phyloP scores from a whole-genome alignment of 1,140 invertebrate genomes.

The Phthorimaea operculella region DNA sequence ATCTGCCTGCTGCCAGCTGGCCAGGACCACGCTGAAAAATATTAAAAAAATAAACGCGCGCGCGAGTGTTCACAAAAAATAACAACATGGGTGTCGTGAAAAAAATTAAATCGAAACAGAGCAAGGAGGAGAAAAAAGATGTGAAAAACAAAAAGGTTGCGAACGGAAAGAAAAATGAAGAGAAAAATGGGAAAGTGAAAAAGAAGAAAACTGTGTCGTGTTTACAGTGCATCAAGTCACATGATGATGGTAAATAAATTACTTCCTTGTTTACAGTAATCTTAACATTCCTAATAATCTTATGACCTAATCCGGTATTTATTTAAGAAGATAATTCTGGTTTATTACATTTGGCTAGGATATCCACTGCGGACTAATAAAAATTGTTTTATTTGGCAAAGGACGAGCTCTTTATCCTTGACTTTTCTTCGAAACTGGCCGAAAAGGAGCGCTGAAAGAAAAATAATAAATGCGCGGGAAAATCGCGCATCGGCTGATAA shows the following conservation, averaged over 20 bases:
- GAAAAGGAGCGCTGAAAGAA: no score
- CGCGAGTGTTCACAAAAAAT: slow-evolving; percentile 15
- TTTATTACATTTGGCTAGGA: no score
- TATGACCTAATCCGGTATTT: not conserved
- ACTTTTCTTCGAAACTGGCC: no score
- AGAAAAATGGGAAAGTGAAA: slow-evolving; percentile 52
- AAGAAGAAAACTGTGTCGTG: slow-evolving; percentile 64
- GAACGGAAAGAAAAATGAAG: slow-evolving; percentile 47
- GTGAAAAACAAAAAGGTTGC: slow-evolving; percentile 30
- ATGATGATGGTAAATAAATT: slow-evolving; percentile 49
- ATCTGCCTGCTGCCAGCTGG: slow-evolving; percentile 20
- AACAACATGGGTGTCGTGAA: slow-evolving; percentile 61
- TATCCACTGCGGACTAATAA: no score
- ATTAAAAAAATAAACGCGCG: slow-evolving; percentile 30
- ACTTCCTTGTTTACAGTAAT: not conserved
- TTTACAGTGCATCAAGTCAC: slow-evolving; percentile 62
- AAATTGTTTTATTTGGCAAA: no score
- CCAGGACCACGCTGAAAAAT: slow-evolving; percentile 21
- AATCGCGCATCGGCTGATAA: no score
- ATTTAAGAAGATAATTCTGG: no score
- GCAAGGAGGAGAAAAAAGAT: slow-evolving; percentile 36
- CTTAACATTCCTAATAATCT: slow-evolving; percentile 7
- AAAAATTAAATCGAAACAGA: slow-evolving; percentile 37
- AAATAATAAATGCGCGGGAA: no score
- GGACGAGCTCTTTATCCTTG: no score